Evolutionary conservation across 2,888 invertebrate species (phyloP), one percentile per base, ranked within the genome.

Genomic region (Ochlodes sylvanus): DNA sequence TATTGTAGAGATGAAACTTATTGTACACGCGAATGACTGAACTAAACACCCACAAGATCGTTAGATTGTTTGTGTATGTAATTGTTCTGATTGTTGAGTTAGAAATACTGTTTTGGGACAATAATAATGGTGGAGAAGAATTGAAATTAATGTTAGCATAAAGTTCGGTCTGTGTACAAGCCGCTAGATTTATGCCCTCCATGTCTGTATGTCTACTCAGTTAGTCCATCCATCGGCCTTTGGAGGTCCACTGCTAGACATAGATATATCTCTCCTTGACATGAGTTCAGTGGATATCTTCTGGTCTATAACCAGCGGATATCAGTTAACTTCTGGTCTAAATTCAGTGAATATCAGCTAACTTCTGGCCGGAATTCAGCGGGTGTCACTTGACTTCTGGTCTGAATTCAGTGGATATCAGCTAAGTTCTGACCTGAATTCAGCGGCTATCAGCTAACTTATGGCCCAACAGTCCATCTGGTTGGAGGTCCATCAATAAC

Each of bases 1-100:
- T 42, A 10, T 44, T 9, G 41, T 55, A 21, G 17, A 15, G 54
- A 27, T 58, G 32, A 58, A 41, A 44, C 41, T 61, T 60, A 55
- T 63, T 61, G 65, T 62, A 63, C 62, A 64, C 15, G 56, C 61
- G 68, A 70, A 63, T 61, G 50, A 50, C 19, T 50, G 50, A 71
- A 69, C 65, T 71, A 44, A 71, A 72, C 69, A 41, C 21, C 61
- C 60, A 67, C 19, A 66, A 58, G 60, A 69, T 70, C 54, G 50
- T 67, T 9, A 9, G 34, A 38, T 32, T 65, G 47, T 65, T 47
- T 50, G 19, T 65, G 50, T 7, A 5, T 50, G 50, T 21, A 41
- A 50, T 58, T 58, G 52, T 38, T 58, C 58, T 44, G 57, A 21
- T 57, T 57, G 47, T 64, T 56, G 42, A 21, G 19, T 32, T 64